phyloP scores from a whole-genome alignment of 2,888 invertebrate genomes.

The Neelides folsomi region DNA sequence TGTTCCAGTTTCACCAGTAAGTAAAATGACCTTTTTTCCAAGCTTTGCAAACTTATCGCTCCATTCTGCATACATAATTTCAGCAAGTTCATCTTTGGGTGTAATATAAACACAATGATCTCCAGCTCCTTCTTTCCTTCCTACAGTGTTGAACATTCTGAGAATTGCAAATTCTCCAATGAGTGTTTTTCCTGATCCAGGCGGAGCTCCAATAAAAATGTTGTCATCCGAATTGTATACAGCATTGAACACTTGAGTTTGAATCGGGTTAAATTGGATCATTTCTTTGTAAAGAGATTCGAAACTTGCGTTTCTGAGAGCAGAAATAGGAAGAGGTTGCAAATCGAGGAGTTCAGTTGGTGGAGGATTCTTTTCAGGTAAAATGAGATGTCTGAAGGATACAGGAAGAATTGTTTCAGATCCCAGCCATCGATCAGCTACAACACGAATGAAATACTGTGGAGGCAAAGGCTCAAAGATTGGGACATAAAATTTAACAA shows the following conservation, averaged over 20 bases:
- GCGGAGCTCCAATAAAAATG: conserved; percentile 87
- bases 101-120: conserved; percentile 73
- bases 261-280: conserved; percentile 94
- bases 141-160: conserved; percentile 63
- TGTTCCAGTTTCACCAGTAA: conserved; percentile 94
- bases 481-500: conserved; percentile 94
- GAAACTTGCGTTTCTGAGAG: conserved; percentile 71
- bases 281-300: conserved; percentile 77
- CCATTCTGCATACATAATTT: conserved; percentile 82
- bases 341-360: conserved; percentile 93
- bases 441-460: conserved; percentile 86
- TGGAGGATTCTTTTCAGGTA: conserved; percentile 96
- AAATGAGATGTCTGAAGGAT: conserved; percentile 87
- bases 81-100: conserved; percentile 80
- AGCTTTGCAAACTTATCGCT: conserved; percentile 69
- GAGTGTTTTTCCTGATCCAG: conserved; percentile 56
- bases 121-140: conserved; percentile 44
- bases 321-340: conserved; percentile 88
- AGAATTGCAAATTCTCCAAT: conserved; percentile 93
- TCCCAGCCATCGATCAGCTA: conserved; percentile 84
- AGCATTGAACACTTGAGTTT: conserved; percentile 95
- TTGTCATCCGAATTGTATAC: conserved; percentile 98
- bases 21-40: conserved; percentile 61
- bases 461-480: conserved; percentile 97
- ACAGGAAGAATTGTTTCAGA: conserved; percentile 93